Percentiles rank a stretch among this genome's conserved stretches.
These are phyloP conservation scores for Coracopsis vasa DNA, from an alignment of 2,113 vertebrate genomes.

Conservation along the genomic window DNA sequence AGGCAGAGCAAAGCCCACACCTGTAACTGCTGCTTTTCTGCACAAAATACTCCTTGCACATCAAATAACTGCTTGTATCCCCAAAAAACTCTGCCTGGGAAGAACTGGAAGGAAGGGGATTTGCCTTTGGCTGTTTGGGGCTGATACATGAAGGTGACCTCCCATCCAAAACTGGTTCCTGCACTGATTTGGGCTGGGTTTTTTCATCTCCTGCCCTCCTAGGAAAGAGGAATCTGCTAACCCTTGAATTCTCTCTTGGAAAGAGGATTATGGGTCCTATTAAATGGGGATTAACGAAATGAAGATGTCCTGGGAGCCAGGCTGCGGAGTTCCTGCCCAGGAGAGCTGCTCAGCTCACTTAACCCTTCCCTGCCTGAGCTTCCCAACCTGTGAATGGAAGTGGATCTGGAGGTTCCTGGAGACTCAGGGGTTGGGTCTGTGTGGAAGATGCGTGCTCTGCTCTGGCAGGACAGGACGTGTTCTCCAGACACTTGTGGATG, in stretches of 20 bases:
- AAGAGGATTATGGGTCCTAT: background rate
- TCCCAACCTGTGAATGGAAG: background rate
- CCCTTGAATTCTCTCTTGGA: background rate
- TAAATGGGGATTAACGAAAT: slow-evolving; percentile 15
- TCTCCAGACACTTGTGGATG: rapidly evolving
- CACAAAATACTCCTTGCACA: rapidly evolving
- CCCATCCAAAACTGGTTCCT: background rate
- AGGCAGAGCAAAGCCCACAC: background rate
- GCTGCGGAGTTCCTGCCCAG: background rate
- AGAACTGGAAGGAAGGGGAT: background rate
- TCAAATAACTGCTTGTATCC: background rate
- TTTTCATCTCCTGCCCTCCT: background rate
- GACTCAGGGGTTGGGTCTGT: rapidly evolving
- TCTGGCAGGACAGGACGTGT: background rate
- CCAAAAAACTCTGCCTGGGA: background rate
- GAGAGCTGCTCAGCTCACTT: background rate
- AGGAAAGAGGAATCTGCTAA: background rate
- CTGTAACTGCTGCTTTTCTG: background rate
- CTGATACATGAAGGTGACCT: background rate
- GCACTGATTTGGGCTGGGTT: rapidly evolving
- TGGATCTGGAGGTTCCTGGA: background rate
- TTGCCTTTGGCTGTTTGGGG: background rate
- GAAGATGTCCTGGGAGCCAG: background rate
- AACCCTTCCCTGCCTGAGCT: background rate
- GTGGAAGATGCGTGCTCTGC: background rate